These are phyloP conservation scores for Eubucco bourcierii DNA, from an alignment of 2,113 vertebrate genomes.

Conservation along the genomic window DNA sequence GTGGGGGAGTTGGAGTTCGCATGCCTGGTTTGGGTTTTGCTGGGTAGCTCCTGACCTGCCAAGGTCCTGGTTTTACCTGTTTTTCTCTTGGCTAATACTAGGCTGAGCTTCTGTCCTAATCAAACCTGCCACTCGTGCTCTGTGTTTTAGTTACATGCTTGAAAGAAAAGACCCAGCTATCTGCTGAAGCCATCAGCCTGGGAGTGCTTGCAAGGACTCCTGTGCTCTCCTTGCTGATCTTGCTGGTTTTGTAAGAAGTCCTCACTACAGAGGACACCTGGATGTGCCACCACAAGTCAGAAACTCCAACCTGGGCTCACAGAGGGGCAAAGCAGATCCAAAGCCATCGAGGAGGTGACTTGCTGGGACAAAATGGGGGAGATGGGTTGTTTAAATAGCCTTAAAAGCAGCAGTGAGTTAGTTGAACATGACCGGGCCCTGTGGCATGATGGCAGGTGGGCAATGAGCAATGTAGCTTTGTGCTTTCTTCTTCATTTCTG, in stretches of 20 bases:
- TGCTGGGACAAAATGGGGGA: not conserved
- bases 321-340: not conserved
- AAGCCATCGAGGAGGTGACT: not conserved
- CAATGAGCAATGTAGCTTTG: rapidly evolving
- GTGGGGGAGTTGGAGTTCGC: rapidly evolving
- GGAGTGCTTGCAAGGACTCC: rapidly evolving
- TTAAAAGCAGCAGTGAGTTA: not conserved
- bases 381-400: not conserved
- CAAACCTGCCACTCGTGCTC: not conserved
- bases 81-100: not conserved
- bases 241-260: not conserved
- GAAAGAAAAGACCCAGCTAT: not conserved
- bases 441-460: not conserved
- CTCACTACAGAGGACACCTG: not conserved
- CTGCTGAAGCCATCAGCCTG: not conserved
- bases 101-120: not conserved
- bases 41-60: not conserved
- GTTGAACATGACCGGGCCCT: not conserved
- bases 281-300: not conserved
- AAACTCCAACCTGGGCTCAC: not conserved
- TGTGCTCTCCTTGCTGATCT: not conserved
- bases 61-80: not conserved
- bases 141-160: not conserved
- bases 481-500: not conserved
- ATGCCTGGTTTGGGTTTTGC: not conserved